Conservation (phyloP, 1,140 invertebrate species). For the Manduca sexta region DNA sequence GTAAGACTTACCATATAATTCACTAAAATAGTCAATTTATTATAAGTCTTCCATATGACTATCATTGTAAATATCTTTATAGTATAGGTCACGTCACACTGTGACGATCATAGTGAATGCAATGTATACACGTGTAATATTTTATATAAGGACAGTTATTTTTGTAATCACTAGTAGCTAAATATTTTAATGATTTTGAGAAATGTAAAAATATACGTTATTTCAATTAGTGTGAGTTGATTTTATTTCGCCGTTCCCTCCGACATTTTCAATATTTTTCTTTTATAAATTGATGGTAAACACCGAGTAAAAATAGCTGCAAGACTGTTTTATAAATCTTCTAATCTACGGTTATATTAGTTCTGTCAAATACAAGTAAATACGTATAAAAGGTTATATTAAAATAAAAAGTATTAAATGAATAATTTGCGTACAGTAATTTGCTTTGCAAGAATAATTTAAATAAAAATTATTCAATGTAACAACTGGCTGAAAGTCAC, state of each 20-base stretch:
- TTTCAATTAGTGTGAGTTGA: slow-evolving; percentile 36
- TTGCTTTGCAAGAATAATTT: too few relatives aligned
- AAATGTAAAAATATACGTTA: slow-evolving; percentile 59
- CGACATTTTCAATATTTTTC: too few relatives aligned
- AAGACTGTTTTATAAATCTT: too few relatives aligned
- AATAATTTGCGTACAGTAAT: too few relatives aligned
- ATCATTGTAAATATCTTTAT: slow-evolving; percentile 52
- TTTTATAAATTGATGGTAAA: too few relatives aligned
- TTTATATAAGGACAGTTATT: slow-evolving; percentile 49
- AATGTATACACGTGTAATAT: slow-evolving; percentile 27
- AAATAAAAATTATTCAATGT: too few relatives aligned
- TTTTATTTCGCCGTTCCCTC: slow-evolving; percentile 7
- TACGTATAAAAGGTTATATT: too few relatives aligned
- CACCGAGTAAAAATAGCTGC: too few relatives aligned
- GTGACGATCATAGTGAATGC: slow-evolving; percentile 13
- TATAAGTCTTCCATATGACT: slow-evolving; percentile 39
- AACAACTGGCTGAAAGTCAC: too few relatives aligned
- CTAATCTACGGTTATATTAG: too few relatives aligned
- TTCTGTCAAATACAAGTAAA: background rate
- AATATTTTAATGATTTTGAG: slow-evolving; percentile 49
- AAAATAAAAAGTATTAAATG: too few relatives aligned
- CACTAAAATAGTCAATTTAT: slow-evolving; percentile 37
- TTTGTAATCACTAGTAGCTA: slow-evolving; percentile 52
- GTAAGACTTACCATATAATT: slow-evolving; percentile 31
- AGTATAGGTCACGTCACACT: slow-evolving; percentile 9